A percentile compares a stretch with the other conserved stretches of the same genome.
phyloP scores from a whole-genome alignment of 2,888 invertebrate genomes.

The Beris morrisii region DNA sequence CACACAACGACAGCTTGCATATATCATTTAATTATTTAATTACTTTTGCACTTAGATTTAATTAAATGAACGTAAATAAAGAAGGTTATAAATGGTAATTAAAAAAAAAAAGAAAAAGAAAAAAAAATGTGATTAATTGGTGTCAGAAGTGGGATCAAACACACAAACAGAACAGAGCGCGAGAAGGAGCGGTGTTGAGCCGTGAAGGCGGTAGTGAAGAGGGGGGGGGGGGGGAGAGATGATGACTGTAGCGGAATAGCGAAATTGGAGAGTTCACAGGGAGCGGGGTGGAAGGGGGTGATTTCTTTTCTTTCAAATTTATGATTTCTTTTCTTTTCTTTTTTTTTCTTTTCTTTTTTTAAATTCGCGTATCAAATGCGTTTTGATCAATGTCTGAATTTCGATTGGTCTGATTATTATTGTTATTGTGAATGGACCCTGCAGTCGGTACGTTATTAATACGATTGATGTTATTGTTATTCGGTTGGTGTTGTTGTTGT shows the following conservation, averaged over 20 bases:
- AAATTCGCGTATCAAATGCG: slow-evolving; percentile 58
- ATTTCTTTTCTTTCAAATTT: not conserved
- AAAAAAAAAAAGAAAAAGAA: not conserved
- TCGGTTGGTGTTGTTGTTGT: slow-evolving; percentile 31
- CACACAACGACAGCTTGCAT: no score
- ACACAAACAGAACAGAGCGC: no score
- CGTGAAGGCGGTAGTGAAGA: no score
- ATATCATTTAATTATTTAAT: no score
- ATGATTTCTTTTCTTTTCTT: slow-evolving; percentile 51
- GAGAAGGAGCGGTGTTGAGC: no score
- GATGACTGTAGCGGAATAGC: no score
- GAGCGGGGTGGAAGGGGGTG: no score
- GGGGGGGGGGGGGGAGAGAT: no score
- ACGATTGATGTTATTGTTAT: slow-evolving; percentile 40
- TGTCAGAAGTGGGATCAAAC: no score
- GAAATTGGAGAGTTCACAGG: no score
- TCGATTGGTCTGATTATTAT: slow-evolving; percentile 57
- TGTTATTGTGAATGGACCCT: slow-evolving; percentile 53
- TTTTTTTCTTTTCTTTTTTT: slow-evolving; percentile 48
- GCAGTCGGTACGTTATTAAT: slow-evolving; percentile 49
- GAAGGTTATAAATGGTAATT: not conserved
- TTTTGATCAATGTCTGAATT: slow-evolving; percentile 58
- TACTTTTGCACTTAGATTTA: not conserved
- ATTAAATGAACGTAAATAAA: not conserved
- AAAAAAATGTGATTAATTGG: no score